These are phyloP conservation scores for Luperina nickerlii DNA, from an alignment of 2,888 invertebrate species.

Conservation along the genomic window DNA sequence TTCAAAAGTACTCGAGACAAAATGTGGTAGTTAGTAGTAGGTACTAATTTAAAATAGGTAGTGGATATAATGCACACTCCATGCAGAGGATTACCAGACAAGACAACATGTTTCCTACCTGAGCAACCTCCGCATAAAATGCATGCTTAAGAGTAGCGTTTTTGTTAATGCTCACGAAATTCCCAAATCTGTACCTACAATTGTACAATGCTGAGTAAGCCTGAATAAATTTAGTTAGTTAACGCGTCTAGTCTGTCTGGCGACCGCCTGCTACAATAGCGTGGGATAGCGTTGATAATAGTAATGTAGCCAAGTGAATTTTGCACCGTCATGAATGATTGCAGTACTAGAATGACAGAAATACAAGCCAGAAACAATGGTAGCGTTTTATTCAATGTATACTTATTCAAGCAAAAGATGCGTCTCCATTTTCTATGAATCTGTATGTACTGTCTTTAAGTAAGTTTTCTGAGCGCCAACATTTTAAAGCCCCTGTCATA, in stretches of 20 bases:
- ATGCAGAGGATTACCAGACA: no score
- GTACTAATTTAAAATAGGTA: not conserved
- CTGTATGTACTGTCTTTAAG: no score
- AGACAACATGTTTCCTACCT: no score
- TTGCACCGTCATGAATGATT: not conserved
- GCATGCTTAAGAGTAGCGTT: not conserved
- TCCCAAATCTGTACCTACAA: constrained; percentile 2
- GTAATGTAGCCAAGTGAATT: not conserved
- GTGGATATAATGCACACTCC: no score
- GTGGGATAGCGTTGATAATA: constrained; percentile 19
- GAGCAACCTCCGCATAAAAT: no score
- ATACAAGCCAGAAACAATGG: not conserved
- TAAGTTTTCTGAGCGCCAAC: not conserved
- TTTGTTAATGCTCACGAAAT: not conserved
- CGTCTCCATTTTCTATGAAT: not conserved
- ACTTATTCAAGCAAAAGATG: not conserved
- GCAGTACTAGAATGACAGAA: not conserved
- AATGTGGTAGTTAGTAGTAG: not conserved
- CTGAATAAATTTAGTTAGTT: constrained; percentile 5
- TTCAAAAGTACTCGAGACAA: not conserved
- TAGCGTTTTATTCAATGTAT: not conserved
- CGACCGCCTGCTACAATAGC: constrained; percentile 4
- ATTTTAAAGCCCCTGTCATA: not conserved
- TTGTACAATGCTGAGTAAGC: constrained; percentile 18
- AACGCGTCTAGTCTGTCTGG: constrained; percentile 36